Evolutionary conservation across 2,113 vertebrate species (phyloP).

Genomic region (Tachysurus fulvidraco): DNA sequence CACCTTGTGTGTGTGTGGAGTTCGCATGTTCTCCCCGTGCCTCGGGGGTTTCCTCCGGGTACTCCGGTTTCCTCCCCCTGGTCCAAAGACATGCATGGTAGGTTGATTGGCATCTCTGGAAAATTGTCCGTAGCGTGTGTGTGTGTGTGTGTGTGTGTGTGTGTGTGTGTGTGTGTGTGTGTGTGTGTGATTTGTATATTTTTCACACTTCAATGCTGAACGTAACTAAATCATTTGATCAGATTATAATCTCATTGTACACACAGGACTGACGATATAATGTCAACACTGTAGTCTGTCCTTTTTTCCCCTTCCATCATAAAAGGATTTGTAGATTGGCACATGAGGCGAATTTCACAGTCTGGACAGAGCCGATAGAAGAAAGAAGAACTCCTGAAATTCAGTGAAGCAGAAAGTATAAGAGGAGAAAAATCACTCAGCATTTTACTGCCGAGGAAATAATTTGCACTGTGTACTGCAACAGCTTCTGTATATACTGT

Average conservation of each 20-base stretch:
- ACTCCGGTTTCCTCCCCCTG: no score
- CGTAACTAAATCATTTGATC: not conserved
- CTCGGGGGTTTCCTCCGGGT: no score
- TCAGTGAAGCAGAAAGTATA: conserved; percentile 10
- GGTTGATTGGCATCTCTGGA: no score
- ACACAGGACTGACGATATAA: not conserved
- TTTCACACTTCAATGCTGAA: not conserved
- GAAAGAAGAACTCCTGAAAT: not conserved
- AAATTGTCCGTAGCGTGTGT: no score
- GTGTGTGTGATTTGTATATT: no score
- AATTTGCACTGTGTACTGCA: no score
- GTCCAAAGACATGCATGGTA: no score
- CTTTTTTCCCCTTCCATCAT: not conserved
- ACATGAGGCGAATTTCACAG: conserved; percentile 13
- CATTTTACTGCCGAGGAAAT: conserved; percentile 14
- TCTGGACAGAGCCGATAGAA: conserved; percentile 25
- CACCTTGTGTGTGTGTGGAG: no score
- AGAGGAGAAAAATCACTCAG: not conserved
- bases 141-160: no score
- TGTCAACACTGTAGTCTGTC: not conserved
- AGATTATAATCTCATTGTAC: not conserved
- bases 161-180: no score
- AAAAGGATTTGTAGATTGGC: not conserved
- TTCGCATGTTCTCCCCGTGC: no score
- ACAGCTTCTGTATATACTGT: no score